Evolutionary conservation across 2,113 vertebrate genomes (phyloP).

Genomic region (Conger conger): DNA sequence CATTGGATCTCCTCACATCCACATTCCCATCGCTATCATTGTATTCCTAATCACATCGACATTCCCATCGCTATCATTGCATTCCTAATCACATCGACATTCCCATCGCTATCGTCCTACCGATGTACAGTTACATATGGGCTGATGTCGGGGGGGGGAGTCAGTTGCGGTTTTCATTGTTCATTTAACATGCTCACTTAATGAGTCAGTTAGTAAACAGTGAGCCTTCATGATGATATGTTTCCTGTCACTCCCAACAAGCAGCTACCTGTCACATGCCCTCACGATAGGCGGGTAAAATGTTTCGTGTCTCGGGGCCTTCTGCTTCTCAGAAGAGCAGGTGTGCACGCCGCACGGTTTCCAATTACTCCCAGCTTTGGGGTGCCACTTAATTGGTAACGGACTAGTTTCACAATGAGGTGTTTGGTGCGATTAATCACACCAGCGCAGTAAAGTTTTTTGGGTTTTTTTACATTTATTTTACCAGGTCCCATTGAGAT

Average conservation of each 20-base stretch:
- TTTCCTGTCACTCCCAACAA: neutral
- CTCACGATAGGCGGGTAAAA: constrained; percentile 8
- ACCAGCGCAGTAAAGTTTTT: neutral
- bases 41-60: too few species aligned
- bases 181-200: neutral
- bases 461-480: too few species aligned
- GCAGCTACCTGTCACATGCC: constrained; percentile 34
- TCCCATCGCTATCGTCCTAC: too few species aligned
- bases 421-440: constrained; percentile 24
- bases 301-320: constrained; percentile 27
- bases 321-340: constrained; percentile 9
- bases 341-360: constrained; percentile 19
- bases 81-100: too few species aligned
- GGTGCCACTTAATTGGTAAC: constrained; percentile 12
- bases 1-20: too few species aligned
- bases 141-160: too few species aligned
- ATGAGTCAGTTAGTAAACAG: neutral
- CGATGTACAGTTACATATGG: too few species aligned
- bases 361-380: constrained; percentile 4
- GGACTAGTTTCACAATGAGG: constrained; percentile 2
- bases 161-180: neutral
- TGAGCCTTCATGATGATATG: neutral
- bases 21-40: too few species aligned
- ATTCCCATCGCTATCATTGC: too few species aligned
- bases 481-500: too few species aligned